Base-by-base conservation (phyloP, 2,888 invertebrate species). In the Amiota mariae region DNA sequence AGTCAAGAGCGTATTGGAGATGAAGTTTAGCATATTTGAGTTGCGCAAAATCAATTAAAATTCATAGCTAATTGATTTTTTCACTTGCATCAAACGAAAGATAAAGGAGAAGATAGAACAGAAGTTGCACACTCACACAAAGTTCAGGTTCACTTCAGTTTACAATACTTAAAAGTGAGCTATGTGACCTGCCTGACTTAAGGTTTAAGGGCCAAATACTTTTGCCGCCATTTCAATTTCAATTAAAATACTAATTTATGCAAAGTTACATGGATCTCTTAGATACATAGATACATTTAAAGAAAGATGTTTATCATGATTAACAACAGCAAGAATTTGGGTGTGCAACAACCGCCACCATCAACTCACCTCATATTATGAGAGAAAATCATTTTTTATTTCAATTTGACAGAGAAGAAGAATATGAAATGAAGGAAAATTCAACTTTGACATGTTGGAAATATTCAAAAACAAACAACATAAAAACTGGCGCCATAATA, bases 61-160 rank as follows among this genome's bases (percentile, higher is more conserved):
- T 81, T 86, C 89, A 87, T 87, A 86, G 81, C 89, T 84, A 87
- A 88, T 88, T 84, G 87, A 87, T 87, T 87, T 80, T 81, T 75
- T 78, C 80, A 82, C 81, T 77, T 36, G 36, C 36, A 36, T 0
- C 36, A 36, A 36, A 6, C 8, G 3, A 36, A 36, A 36, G 36
- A 6, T 36, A 6, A 2, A 36, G 36, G 36, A 36, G 36, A 36
- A 36, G 36, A 36, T 36, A 36, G 36, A 36, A 36, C 36, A 36
- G 36, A 36, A 36, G 36, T 36, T 36, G 36, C 36, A 36, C 6
- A 36, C 36, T 36, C 36, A 36, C 36, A 36, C 36, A 36, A 36
- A 36, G 8, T 36, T 6, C 36, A 6, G 36, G 36, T 36, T 36
- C 2, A 36, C 36, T 36, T 36, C 36, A 36, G 36, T 36, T 36